Percentiles rank a stretch among this genome's conserved stretches.
phyloP scores from a whole-genome alignment of 2,797 vertebrate species.

The Chaenodraco wilsoni region DNA sequence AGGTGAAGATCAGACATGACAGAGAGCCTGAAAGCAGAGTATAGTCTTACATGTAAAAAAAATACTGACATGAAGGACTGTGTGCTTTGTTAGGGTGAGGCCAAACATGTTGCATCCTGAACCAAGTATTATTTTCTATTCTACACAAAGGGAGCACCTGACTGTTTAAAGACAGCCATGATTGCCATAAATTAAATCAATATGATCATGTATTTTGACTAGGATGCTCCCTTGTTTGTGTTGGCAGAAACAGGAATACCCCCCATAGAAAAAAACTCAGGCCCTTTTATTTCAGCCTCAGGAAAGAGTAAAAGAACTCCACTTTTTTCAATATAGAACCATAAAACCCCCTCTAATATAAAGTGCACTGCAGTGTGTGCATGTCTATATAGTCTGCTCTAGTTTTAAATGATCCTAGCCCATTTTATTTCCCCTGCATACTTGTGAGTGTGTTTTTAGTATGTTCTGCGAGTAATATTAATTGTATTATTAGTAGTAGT shows the following conservation, averaged over 20 bases:
- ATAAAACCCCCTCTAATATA: conserved; percentile 16
- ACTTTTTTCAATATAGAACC: neutral
- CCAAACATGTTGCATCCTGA: conserved; percentile 8
- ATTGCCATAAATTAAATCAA: neutral
- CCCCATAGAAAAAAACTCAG: conserved; percentile 15
- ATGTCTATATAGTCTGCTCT: conserved; percentile 15
- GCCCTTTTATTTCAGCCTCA: conserved; percentile 23
- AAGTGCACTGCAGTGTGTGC: conserved; percentile 20
- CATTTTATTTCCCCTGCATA: conserved; percentile 5
- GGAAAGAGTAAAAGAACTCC: conserved; percentile 7
- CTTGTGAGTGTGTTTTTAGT: neutral
- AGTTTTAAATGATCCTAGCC: conserved; percentile 23
- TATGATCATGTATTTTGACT: neutral
- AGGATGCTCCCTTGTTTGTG: conserved; percentile 1
- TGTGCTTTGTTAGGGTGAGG: neutral
- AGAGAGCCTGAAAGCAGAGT: conserved; percentile 35
- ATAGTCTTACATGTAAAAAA: conserved; percentile 35
- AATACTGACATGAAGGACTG: conserved; percentile 15
- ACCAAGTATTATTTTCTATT: neutral
- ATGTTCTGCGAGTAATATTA: conserved; percentile 7
- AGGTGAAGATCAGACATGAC: conserved; percentile 61
- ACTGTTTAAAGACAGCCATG: neutral
- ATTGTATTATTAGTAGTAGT: conserved; percentile 1
- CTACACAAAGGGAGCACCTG: neutral
- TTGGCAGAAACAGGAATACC: conserved; percentile 22